phyloP scores from a whole-genome alignment of 2,113 vertebrate species.

The Azemiops feae region DNA sequence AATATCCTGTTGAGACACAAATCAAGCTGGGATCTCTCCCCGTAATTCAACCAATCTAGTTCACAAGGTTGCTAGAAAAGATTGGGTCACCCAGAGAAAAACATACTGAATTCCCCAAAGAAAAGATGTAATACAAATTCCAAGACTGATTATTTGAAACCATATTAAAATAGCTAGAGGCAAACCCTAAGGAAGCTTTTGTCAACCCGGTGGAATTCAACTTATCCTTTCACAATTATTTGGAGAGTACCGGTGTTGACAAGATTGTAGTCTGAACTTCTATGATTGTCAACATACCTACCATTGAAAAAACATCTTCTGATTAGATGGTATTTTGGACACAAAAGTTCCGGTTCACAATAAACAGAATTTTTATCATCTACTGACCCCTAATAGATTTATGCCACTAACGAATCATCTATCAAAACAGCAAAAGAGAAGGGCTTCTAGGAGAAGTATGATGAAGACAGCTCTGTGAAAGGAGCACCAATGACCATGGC shows the following conservation, averaged over 20 bases:
- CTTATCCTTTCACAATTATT: too few species aligned
- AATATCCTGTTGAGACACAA: neutral
- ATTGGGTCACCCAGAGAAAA: neutral
- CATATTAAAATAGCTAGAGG: neutral
- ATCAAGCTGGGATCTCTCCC: neutral
- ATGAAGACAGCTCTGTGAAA: neutral
- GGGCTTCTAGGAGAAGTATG: neutral
- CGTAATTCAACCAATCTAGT: too few species aligned
- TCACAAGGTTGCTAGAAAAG: neutral
- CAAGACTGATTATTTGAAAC: neutral
- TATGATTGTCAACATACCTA: neutral
- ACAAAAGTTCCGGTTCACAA: neutral
- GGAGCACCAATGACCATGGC: neutral
- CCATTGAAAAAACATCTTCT: neutral
- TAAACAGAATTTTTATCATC: neutral
- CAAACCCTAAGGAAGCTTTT: neutral
- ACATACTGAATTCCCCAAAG: neutral
- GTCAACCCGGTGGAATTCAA: neutral
- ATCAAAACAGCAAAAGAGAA: neutral
- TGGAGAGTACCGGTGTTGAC: too few species aligned
- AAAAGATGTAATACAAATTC: neutral
- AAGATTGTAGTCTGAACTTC: too few species aligned
- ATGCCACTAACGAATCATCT: neutral
- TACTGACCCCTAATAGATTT: neutral
- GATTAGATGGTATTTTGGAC: neutral